Evolutionary conservation across 2,888 invertebrate species (phyloP).

Genomic region (Drosophila silvestris): DNA sequence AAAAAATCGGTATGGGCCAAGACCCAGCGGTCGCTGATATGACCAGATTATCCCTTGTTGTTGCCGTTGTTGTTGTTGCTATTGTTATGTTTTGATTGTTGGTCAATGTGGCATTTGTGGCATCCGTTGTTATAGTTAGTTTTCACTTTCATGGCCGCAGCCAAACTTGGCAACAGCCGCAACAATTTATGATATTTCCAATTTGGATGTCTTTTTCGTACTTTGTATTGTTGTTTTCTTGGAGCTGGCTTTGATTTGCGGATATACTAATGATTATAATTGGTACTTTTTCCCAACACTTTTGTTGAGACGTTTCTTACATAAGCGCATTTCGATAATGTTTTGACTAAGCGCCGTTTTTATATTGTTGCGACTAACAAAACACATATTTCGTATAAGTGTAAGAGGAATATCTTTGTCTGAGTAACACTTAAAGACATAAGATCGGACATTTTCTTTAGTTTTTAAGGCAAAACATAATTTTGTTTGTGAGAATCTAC

Average conservation of each 20-base stretch:
- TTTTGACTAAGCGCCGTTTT: constrained; percentile 28
- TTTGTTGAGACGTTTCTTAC: constrained; percentile 42
- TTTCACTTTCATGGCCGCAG: constrained; percentile 70
- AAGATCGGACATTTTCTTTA: background rate
- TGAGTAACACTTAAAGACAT: background rate
- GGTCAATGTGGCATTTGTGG: constrained; percentile 59
- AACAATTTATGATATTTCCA: constrained; percentile 65
- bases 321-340: constrained; percentile 49
- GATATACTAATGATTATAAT: constrained; percentile 72
- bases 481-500: background rate
- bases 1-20: constrained; percentile 8
- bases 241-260: constrained; percentile 53
- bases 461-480: background rate
- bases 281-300: constrained; percentile 39
- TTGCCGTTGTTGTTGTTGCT: constrained; percentile 25
- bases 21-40: background rate
- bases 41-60: constrained; percentile 36
- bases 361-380: constrained; percentile 24
- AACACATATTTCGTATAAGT: constrained; percentile 6
- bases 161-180: constrained; percentile 57
- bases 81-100: constrained; percentile 52
- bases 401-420: background rate
- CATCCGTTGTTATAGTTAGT: constrained; percentile 66
- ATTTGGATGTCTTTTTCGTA: constrained; percentile 51
- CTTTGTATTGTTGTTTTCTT: constrained; percentile 12